Conservation (phyloP, 1,140 invertebrate species). For the Danaus melanippus region DNA sequence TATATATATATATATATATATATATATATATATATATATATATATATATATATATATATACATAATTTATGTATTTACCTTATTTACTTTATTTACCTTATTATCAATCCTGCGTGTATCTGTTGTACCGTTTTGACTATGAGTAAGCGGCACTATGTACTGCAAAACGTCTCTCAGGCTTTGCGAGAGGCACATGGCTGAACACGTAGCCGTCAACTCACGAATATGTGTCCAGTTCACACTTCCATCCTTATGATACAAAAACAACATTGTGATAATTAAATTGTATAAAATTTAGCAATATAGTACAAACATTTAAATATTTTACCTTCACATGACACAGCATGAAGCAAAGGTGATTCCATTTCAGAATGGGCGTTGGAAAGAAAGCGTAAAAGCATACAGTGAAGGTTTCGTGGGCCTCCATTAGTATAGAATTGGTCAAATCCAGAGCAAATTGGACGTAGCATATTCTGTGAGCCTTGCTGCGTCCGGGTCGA, state of each 20-base stretch:
- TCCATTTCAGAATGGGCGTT: slow-evolving; percentile 93
- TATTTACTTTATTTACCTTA: slow-evolving; percentile 27
- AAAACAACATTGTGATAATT: slow-evolving; percentile 4
- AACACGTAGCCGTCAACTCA: slow-evolving; percentile 48
- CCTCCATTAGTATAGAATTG: slow-evolving; percentile 87
- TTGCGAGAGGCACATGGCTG: slow-evolving; percentile 49
- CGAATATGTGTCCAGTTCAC: slow-evolving; percentile 39
- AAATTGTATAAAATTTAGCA: slow-evolving; percentile 1
- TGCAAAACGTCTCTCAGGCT: slow-evolving; percentile 56
- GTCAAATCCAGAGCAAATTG: slow-evolving; percentile 73
- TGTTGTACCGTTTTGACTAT: slow-evolving; percentile 21
- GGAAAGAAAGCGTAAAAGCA: slow-evolving; percentile 98
- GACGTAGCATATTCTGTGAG: slow-evolving; percentile 43
- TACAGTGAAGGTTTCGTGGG: slow-evolving; percentile 89
- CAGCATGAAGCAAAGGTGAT: slow-evolving; percentile 89
- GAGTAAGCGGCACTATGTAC: slow-evolving; percentile 54
- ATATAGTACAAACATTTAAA: background rate
- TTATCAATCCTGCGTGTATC: slow-evolving; percentile 35
- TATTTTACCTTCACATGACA: slow-evolving; percentile 81
- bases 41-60: background rate
- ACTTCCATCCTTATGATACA: slow-evolving; percentile 37
- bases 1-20: too few species aligned
- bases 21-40: background rate
- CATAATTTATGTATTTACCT: slow-evolving; percentile 1
- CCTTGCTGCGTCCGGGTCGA: slow-evolving; percentile 34